Conservation (phyloP, 64 coral and sea anemone genomes). For the Porites australiensis region DNA sequence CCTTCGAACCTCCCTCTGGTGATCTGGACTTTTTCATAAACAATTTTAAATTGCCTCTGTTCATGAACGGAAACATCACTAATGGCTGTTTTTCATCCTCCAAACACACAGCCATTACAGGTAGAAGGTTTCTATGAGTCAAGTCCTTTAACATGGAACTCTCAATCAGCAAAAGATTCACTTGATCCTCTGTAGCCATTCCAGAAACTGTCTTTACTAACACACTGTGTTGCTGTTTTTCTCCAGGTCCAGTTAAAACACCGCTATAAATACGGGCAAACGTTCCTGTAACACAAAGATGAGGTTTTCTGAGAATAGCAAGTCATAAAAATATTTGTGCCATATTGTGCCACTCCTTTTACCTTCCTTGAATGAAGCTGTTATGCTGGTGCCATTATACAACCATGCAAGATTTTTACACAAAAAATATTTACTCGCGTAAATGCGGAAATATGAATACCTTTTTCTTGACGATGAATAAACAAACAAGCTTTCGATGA, state of each 20-base stretch:
- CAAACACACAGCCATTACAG: constrained; percentile 87
- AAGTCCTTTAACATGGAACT: constrained; percentile 89
- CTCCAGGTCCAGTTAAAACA: constrained; percentile 85
- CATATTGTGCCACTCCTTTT: no score
- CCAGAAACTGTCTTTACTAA: constrained; percentile 93
- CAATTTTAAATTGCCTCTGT: constrained; percentile 94
- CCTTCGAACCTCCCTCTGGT: constrained; percentile 93
- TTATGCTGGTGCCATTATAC: no score
- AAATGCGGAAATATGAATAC: no score
- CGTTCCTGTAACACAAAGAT: constrained; percentile 50
- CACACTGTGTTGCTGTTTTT: constrained; percentile 83
- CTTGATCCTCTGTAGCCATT: constrained; percentile 88
- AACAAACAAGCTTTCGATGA: no score
- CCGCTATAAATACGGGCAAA: constrained; percentile 95
- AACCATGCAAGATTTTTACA: no score
- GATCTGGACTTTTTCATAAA: constrained; percentile 92
- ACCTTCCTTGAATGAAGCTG: no score
- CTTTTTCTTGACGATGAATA: no score
- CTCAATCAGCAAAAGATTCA: constrained; percentile 90
- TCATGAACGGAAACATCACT: constrained; percentile 96
- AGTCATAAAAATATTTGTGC: no score
- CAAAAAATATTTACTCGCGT: no score
- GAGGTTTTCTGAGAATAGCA: no score
- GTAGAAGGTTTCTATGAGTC: constrained; percentile 90
- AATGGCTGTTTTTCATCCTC: constrained; percentile 89